Evolutionary conservation across 2,888 invertebrate species (phyloP).

Genomic region (Xestia c-nigrum): DNA sequence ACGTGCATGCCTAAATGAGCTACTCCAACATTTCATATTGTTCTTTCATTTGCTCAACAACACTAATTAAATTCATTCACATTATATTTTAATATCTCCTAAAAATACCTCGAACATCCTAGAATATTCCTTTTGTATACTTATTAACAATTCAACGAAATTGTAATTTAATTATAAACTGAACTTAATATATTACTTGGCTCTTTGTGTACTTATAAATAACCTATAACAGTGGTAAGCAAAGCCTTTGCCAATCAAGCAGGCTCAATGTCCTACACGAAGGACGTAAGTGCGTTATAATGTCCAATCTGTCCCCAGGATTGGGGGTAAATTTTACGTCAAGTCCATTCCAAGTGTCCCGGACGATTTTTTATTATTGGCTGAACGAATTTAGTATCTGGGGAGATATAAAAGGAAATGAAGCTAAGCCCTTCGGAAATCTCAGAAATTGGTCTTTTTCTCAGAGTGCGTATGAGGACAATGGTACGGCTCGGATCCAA

Average conservation of each 20-base stretch:
- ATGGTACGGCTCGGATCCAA: slow-evolving; percentile 83
- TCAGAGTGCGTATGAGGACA: slow-evolving; percentile 88
- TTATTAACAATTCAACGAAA: slow-evolving; percentile 24
- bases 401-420: slow-evolving; percentile 91
- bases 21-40: slow-evolving; percentile 40
- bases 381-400: slow-evolving; percentile 90
- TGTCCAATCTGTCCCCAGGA: slow-evolving; percentile 80
- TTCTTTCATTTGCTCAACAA: slow-evolving; percentile 55
- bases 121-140: slow-evolving; percentile 12
- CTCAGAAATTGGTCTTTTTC: slow-evolving; percentile 89
- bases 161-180: slow-evolving; percentile 18
- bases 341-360: slow-evolving; percentile 86
- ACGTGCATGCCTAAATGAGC: slow-evolving; percentile 20
- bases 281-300: slow-evolving; percentile 79
- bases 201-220: slow-evolving; percentile 21
- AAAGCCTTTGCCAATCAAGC: slow-evolving; percentile 64
- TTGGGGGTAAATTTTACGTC: slow-evolving; percentile 84
- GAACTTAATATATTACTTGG: slow-evolving; percentile 22
- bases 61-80: slow-evolving; percentile 36
- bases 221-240: slow-evolving; percentile 45
- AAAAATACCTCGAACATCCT: slow-evolving; percentile 34
- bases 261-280: slow-evolving; percentile 64
- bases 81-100: slow-evolving; percentile 25
- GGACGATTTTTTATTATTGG: slow-evolving; percentile 89
- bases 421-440: slow-evolving; percentile 90